A percentile compares a stretch with the other conserved stretches of the same genome.
Conservation (phyloP, 2,113 vertebrate species). For the Alligator sinensis region DNA sequence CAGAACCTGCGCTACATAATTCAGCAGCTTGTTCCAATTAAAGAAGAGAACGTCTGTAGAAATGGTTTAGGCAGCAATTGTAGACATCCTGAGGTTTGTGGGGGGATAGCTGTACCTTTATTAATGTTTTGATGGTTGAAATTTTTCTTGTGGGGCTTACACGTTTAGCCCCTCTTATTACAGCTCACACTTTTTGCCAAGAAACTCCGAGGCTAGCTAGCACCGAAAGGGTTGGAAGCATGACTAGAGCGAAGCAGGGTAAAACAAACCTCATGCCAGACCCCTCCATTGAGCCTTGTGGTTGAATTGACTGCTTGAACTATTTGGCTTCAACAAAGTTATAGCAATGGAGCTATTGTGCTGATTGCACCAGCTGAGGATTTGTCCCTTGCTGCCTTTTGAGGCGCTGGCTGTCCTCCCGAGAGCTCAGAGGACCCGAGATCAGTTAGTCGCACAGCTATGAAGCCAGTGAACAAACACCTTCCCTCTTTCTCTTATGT, state of each 20-base stretch:
- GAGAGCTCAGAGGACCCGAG: neutral
- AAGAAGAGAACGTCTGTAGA: slow-evolving; percentile 30
- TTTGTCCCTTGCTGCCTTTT: neutral
- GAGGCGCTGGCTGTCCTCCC: neutral
- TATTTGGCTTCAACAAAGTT: no score
- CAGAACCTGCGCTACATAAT: slow-evolving; percentile 67
- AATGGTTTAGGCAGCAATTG: slow-evolving; percentile 54
- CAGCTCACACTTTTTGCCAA: neutral
- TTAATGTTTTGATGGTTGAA: slow-evolving; percentile 34
- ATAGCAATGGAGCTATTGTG: neutral
- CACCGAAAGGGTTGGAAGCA: neutral
- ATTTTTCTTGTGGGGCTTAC: slow-evolving; percentile 48
- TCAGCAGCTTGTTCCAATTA: slow-evolving; percentile 65
- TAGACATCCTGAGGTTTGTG: slow-evolving; percentile 10
- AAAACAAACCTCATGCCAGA: neutral
- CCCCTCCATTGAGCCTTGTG: fast-evolving
- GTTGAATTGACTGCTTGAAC: neutral
- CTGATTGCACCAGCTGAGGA: neutral
- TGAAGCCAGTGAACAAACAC: neutral
- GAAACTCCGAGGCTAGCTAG: neutral
- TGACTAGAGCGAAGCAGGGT: neutral
- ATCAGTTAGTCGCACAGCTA: neutral
- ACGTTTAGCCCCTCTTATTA: slow-evolving; percentile 26
- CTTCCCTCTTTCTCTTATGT: neutral
- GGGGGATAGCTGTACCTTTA: neutral